Evolutionary conservation across 2,797 vertebrate genomes (phyloP).

Genomic region (Anguilla obscura): DNA sequence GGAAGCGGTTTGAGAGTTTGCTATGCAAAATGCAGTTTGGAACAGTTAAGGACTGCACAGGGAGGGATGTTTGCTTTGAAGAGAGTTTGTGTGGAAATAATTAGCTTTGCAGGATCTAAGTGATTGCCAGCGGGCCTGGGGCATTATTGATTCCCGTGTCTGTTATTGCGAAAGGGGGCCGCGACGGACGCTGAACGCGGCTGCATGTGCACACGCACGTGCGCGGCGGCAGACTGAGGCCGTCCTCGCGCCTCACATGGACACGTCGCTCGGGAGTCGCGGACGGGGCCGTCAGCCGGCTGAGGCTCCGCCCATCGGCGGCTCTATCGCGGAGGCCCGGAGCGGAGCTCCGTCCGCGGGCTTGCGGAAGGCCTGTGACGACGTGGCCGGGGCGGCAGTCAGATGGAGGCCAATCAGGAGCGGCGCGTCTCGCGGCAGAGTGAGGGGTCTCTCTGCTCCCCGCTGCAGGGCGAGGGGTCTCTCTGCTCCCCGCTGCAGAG

Average conservation of each 20-base stretch:
- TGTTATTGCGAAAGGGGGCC: neutral
- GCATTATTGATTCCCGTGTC: neutral
- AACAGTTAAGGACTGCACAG: neutral
- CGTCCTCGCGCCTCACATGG: neutral
- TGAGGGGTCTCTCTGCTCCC: too few relatives aligned
- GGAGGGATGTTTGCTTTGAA: neutral
- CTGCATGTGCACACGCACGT: too few relatives aligned
- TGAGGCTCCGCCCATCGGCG: neutral
- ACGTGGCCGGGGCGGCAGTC: neutral
- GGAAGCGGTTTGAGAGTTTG: neutral
- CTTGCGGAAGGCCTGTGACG: neutral
- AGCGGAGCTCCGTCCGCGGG: neutral
- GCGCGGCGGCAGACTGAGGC: neutral
- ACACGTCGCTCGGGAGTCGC: neutral
- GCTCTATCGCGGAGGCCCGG: neutral
- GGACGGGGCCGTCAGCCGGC: too few relatives aligned
- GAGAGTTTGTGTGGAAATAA: slow-evolving; percentile 5
- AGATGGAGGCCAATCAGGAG: neutral
- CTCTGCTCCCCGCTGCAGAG: too few relatives aligned
- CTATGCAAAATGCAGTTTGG: neutral
- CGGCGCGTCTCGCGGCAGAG: neutral
- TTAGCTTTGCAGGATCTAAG: neutral
- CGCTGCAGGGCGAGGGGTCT: too few relatives aligned
- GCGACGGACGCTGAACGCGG: neutral
- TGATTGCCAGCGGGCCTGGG: neutral